These are phyloP conservation scores for Scaeva pyrastri DNA, from an alignment of 2,888 invertebrate species.

Conservation along the genomic window DNA sequence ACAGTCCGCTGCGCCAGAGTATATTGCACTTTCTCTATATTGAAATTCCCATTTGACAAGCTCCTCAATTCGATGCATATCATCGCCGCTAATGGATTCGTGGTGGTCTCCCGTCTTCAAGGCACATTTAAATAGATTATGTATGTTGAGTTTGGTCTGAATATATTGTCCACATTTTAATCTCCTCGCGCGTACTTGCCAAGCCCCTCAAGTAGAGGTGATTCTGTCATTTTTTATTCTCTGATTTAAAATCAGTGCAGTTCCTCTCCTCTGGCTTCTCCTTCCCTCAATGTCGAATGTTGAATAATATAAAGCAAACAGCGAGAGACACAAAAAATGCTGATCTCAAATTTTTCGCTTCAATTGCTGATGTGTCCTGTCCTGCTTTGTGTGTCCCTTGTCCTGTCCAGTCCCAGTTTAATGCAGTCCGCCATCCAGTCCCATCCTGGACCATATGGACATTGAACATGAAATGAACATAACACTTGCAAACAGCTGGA, in stretches of 20 bases:
- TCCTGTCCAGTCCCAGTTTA: conserved; percentile 33
- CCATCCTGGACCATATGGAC: conserved; percentile 55
- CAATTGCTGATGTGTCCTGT: conserved; percentile 50
- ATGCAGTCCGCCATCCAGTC: too few species aligned
- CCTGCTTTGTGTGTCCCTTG: conserved; percentile 42
- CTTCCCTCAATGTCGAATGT: background rate
- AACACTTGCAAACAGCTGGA: conserved; percentile 73
- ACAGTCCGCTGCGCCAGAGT: too few species aligned
- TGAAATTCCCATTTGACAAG: conserved; percentile 13
- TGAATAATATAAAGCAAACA: conserved; percentile 10
- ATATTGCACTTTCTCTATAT: conserved; percentile 1
- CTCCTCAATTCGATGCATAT: background rate
- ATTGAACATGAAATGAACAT: conserved; percentile 54
- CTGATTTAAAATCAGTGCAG: conserved; percentile 19
- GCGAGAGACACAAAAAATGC: too few species aligned
- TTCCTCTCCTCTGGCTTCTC: background rate
- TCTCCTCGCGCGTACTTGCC: too few species aligned
- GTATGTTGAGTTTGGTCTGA: conserved; percentile 1
- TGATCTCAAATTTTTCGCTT: conserved; percentile 53
- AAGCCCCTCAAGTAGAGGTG: background rate
- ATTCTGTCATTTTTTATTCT: conserved; percentile 4
- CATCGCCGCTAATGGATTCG: conserved; percentile 6
- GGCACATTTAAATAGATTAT: conserved; percentile 15
- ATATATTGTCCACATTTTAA: background rate
- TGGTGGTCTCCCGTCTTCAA: conserved; percentile 6